Base-by-base conservation (phyloP, 2,797 vertebrate species). In the Oreonectes daqikongensis region DNA sequence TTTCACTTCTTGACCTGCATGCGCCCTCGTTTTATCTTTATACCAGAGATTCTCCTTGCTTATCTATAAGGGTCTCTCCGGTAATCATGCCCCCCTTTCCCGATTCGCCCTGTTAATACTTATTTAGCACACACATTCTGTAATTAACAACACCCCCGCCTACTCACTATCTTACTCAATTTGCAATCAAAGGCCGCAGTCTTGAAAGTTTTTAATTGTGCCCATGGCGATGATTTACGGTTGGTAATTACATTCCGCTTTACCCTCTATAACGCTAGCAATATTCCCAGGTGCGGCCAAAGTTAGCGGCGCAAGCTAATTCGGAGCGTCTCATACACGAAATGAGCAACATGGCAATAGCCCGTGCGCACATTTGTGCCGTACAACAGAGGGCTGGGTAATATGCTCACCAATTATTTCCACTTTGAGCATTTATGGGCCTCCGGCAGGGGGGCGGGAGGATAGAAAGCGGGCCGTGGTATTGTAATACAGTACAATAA, bases 191-290 rank as follows among this genome's bases (percentile, higher is more conserved):
- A 92, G 88, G 95, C 93, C 94, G 95, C 95, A 94, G 94, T 97
- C 95, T 96, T 95, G 95, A 97, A 95, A 94, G 92, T 97, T 98
- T 94, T 96, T 95, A 97, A 99, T 96, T 93, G 94, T 89, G 92
- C 97, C 96, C 94, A 86, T 93, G 96, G 95, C 94, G 95, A 96
- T 96, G 96, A 95, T 96, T 96, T 95, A 95, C 94, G 94, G 94
- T 89, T 96, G 95, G 96, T 97, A 98, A 96, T 98, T 95, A 96
- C 95, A 95, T 96, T 98, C 94, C 91, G 91, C 87, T 81, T 91
- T 92, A 89, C 88, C 92, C 90, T 88, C 93, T 92, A 92, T 93
- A 91, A 92, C 92, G 91, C 92, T 93, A 93, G 88, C 90, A 92
- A 91, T 96, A 97, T 96, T 97, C 95, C 96, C 95, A 94, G 92